phyloP scores from a whole-genome alignment of 2,113 vertebrate genomes.

The Alligator mississippiensis region DNA sequence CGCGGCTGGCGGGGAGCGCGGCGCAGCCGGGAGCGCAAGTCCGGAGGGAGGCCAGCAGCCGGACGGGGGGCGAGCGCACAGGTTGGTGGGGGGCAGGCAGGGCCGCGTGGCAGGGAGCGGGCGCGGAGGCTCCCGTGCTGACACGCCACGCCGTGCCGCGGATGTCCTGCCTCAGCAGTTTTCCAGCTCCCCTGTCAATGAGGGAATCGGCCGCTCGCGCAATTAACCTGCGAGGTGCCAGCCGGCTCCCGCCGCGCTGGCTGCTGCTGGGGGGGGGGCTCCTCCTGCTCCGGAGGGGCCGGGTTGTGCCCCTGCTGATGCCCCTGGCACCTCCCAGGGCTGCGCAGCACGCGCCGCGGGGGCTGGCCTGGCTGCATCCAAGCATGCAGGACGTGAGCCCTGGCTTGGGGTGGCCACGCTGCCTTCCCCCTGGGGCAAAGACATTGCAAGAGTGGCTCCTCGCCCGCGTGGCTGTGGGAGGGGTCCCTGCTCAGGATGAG shows the following conservation, averaged over 20 bases:
- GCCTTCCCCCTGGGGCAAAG: too few species aligned
- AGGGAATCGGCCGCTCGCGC: neutral
- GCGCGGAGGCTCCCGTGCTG: constrained; percentile 7
- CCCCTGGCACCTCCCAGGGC: too few species aligned
- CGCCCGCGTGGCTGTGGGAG: accelerated
- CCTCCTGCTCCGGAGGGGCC: accelerated
- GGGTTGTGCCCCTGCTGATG: neutral
- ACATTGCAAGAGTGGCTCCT: accelerated
- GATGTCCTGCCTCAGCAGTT: constrained; percentile 54
- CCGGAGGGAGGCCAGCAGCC: neutral
- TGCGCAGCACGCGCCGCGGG: too few species aligned
- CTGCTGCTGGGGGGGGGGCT: accelerated
- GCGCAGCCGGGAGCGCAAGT: neutral
- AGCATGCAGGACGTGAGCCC: too few species aligned
- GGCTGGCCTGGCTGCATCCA: neutral
- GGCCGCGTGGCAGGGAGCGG: neutral
- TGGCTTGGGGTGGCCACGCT: too few species aligned
- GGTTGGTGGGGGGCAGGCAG: neutral
- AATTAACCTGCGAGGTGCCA: constrained; percentile 49
- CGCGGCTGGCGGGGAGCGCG: neutral
- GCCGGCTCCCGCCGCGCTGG: neutral
- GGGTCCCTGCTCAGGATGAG: accelerated
- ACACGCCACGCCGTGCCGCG: neutral
- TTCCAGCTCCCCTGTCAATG: constrained; percentile 44
- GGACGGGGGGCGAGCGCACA: neutral